A percentile compares a stretch with the other conserved stretches of the same genome.
These are phyloP conservation scores for Listronotus bonariensis DNA, from an alignment of 1,140 invertebrate genomes.

Conservation along the genomic window DNA sequence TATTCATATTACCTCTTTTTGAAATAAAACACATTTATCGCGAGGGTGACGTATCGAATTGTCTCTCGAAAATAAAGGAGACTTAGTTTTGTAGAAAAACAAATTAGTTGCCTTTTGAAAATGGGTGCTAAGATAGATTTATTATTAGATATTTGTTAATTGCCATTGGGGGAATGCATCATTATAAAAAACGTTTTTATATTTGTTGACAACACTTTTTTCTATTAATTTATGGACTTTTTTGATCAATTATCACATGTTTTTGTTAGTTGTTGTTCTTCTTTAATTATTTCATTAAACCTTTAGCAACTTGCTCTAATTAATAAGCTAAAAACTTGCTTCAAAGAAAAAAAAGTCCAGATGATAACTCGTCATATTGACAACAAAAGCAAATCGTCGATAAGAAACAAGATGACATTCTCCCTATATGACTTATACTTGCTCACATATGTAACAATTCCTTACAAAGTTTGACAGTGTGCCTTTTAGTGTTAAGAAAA, in stretches of 20 bases:
- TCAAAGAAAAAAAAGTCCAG: too few relatives aligned
- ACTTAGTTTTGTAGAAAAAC: neutral
- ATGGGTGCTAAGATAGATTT: conserved; percentile 18
- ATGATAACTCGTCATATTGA: too few relatives aligned
- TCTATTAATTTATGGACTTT: too few relatives aligned
- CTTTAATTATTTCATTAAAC: too few relatives aligned
- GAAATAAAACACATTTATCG: neutral
- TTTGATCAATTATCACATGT: too few relatives aligned
- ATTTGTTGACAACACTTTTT: neutral
- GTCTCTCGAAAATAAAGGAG: neutral
- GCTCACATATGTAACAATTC: conserved; percentile 23
- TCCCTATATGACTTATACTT: neutral
- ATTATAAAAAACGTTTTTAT: neutral
- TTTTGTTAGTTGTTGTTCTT: too few relatives aligned
- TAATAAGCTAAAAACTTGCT: too few relatives aligned
- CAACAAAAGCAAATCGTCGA: too few relatives aligned
- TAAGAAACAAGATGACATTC: too few relatives aligned
- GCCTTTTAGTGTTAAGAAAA: conserved; percentile 28
- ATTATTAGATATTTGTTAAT: neutral
- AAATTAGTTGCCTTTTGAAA: conserved; percentile 25
- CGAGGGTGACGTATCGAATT: neutral
- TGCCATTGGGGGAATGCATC: neutral
- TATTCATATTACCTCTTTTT: too few relatives aligned
- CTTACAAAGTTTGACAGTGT: conserved; percentile 33
- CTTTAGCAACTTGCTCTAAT: too few relatives aligned